phyloP scores from a whole-genome alignment of 2,113 vertebrate genomes.

The Percopsis transmontana region DNA sequence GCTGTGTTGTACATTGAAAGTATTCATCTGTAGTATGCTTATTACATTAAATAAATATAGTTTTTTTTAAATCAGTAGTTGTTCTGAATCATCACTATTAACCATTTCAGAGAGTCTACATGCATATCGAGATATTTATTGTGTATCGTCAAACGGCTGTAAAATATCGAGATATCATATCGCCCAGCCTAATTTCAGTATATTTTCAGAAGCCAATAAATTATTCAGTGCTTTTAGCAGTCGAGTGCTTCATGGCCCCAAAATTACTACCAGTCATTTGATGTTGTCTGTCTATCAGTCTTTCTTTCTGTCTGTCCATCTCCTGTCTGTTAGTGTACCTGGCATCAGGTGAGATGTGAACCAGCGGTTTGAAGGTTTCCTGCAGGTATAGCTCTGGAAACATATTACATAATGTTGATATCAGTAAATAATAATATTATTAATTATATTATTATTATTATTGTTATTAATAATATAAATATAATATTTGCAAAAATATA shows the following conservation, averaged over 20 bases:
- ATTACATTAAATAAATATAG: too few relatives aligned
- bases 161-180: too few relatives aligned
- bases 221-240: background rate
- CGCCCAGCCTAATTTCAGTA: background rate
- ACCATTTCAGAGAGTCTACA: too few relatives aligned
- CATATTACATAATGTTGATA: background rate
- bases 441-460: background rate
- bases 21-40: too few relatives aligned
- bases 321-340: slow-evolving; percentile 76
- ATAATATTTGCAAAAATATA: background rate
- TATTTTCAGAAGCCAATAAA: slow-evolving; percentile 23
- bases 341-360: slow-evolving; percentile 96
- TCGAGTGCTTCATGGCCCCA: too few relatives aligned
- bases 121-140: too few relatives aligned
- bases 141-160: too few relatives aligned
- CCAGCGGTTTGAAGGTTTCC: slow-evolving; percentile 98
- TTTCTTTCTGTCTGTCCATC: background rate
- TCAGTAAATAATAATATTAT: background rate
- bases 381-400: slow-evolving; percentile 95
- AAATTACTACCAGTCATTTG: background rate
- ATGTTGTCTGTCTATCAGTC: background rate
- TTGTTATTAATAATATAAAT: background rate
- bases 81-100: too few relatives aligned
- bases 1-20: too few relatives aligned
- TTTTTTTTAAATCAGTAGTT: too few relatives aligned